Evolutionary conservation across 30 jellyfish, hydroid and myxozoan genomes (phyloP), one percentile per base, ranked within the genome.

Genomic region (Pseudorhiza aurosa): DNA sequence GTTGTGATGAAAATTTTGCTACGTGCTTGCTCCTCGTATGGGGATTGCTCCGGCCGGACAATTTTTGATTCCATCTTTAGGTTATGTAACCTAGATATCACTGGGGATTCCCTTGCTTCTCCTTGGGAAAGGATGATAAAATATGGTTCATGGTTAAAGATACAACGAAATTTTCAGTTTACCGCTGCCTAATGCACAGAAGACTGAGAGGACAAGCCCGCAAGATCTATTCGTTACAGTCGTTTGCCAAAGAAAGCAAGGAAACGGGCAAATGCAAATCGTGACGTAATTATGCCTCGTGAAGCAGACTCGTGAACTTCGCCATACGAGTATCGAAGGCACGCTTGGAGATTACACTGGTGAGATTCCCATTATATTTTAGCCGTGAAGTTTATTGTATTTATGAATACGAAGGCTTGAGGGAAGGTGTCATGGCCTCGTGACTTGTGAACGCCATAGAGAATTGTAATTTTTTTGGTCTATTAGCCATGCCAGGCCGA

Each of bases 331-430:
- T 35, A 8, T 24, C 53, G 27, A 11, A 30, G 29, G 4, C 75
- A 59, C 51, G 39, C 53, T 28, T 33, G 53, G 75, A 59, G 75
- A 59, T 26, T 31, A 33, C 77, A 32, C 58, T 46, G 68, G 83
- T 70, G 83, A 70, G 83, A 70, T 70, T 33, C 83, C 83, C 83
- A 25, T 70, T 70, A 19, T 31, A 70, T 70, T 53, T 53, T n/a
- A n/a, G n/a, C n/a, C n/a, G n/a, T n/a, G n/a, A n/a, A n/a, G n/a
- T n/a, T n/a, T n/a, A n/a, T n/a, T n/a, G n/a, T n/a, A n/a, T n/a
- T n/a, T n/a, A n/a, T n/a, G n/a, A n/a, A n/a, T n/a, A n/a, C n/a
- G n/a, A n/a, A n/a, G n/a, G n/a, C n/a, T n/a, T n/a, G n/a, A n/a
- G n/a, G n/a, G n/a, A n/a, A n/a, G n/a, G n/a, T n/a, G n/a, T n/a